Base-by-base conservation (phyloP, 2,888 invertebrate species). In the Sesamia inferens region DNA sequence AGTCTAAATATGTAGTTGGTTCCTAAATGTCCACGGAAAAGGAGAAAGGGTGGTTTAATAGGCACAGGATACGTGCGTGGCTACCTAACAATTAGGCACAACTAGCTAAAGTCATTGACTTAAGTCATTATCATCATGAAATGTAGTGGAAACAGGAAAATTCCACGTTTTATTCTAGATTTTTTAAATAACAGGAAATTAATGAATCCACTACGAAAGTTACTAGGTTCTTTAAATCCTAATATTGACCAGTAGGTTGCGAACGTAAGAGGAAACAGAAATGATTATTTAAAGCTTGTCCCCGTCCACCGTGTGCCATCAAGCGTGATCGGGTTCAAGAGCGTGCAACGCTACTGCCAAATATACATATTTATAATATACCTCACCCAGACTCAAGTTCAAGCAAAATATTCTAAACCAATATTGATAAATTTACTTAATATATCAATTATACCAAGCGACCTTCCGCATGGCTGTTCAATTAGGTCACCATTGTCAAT, bases 71-170 rank as follows among this genome's bases (percentile, higher is more conserved):
- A 65, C 14, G 62, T 64, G 24, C 16, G 58, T 48, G 65, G n/a
- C 31, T 48, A n/a, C 61, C 22, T 51, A 66, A 61, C 42, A n/a
- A 63, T 70, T 42, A 51, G 54, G 22, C 31, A 57, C 42, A 57
- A 64, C 39, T 61, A n/a, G 22, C 19, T 2, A 76, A 44, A 44
- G 19, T 24, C 66, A 55, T 70, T 55, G 24, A 54, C 62, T 58
- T 10, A 55, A 5, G 22, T 48, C 24, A 51, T 24, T 57, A 68
- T 48, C 55, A 62, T 47, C 61, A 44, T 47, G 13, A 75, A 65
- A 68, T 61, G 14, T 55, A 67, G 31, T 71, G 62, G 68, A 67
- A 79, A 68, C 51, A 44, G 57, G 68, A 66, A 62, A 66, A 58
- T 71, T 24, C 44, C n/a, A 14, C 51, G 39, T 31, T 65, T 73